Base-by-base conservation (phyloP, 2,888 invertebrate species). In the Pteria penguin region DNA sequence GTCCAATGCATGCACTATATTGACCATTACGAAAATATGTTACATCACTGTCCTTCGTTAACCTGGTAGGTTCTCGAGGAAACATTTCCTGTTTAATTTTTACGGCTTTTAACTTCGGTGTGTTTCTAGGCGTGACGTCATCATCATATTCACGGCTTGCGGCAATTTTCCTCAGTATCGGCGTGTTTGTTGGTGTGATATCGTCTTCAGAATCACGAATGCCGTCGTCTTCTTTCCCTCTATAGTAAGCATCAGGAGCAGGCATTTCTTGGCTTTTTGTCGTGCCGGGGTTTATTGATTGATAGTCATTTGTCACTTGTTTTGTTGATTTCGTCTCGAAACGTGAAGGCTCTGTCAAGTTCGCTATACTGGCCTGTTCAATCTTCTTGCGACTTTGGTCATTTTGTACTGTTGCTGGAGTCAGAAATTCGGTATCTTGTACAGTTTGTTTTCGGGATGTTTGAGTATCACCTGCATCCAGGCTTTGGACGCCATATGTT, bases 61-160 rank as follows among this genome's bases (percentile, higher is more conserved):
- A 57, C 11, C 32, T 57, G 27, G 52, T 32, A 31, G 61, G 68
- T 36, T 74, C 74, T 32, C 55, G 66, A 11, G 76, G 76, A 57
- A 72, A 76, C 61, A 76, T 68, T n/a, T 76, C 76, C 27, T 76
- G 76, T 68, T 76, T 76, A 45, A 76, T 68, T 57, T 68, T 65
- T 4, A 72, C 61, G 31, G 76, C 62, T 36, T 65, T 65, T 33
- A 72, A 29, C 22, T 58, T 72, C 27, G 65, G 72, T 18, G 72
- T 65, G 62, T 29, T 29, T 33, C 11, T 55, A 8, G 67, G 52
- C 33, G 18, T 67, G 5, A 24, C 24, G 24, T 60, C 27, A 32
- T 32, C 29, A 18, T 65, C 68, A 32, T 62, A n/a, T 26, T 62
- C 62, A 29, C 22, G 65, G 32, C 26, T 57, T 55, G n/a, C 58